Percentiles rank a stretch among this genome's conserved stretches.
Conservation (phyloP, 2,113 vertebrate species). For the Calidris pygmaea region DNA sequence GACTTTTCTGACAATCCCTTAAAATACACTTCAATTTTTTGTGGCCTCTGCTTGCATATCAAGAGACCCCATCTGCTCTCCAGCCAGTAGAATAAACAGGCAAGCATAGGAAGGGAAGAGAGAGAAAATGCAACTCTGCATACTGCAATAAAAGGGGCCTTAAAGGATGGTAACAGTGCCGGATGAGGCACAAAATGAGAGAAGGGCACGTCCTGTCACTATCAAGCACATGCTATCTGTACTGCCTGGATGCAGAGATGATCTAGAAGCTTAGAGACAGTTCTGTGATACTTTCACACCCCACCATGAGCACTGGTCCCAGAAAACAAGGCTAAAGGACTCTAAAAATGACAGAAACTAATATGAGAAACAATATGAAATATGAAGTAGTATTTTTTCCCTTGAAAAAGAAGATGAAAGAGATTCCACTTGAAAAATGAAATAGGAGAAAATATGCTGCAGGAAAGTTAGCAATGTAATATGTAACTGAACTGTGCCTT, state of each 20-base stretch:
- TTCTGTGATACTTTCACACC: neutral
- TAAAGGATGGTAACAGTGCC: neutral
- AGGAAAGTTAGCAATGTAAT: neutral
- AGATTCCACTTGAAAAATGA: neutral
- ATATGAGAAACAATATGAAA: neutral
- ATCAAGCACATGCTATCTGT: neutral
- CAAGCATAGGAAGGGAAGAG: neutral
- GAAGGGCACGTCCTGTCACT: neutral
- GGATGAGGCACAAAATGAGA: neutral
- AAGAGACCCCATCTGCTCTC: neutral
- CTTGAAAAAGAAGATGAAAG: neutral
- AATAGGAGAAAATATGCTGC: neutral
- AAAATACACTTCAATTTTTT: neutral
- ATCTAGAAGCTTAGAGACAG: neutral
- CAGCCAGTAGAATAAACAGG: neutral
- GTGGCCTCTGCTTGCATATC: neutral
- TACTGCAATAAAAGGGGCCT: neutral
- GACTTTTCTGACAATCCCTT: neutral
- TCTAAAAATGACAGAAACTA: neutral
- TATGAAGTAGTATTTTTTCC: neutral
- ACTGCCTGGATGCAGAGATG: neutral
- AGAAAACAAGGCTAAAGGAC: neutral
- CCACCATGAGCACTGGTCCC: neutral
- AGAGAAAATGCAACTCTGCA: neutral
- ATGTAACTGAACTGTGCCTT: neutral